Evolutionary conservation across 2,797 vertebrate genomes (phyloP).

Genomic region (Xiphorhynchus erythropygius): DNA sequence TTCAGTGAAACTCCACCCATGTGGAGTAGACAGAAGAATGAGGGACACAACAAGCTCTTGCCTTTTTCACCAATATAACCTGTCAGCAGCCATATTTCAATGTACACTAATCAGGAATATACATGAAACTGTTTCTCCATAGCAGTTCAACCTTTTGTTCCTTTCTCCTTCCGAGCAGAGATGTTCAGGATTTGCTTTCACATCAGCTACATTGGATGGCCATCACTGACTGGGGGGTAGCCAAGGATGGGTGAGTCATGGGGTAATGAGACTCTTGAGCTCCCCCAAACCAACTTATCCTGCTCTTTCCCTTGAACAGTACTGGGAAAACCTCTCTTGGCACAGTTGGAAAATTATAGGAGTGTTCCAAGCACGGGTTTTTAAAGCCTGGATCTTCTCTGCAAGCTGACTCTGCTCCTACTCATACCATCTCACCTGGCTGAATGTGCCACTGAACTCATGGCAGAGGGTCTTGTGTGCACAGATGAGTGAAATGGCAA

Average conservation of each 20-base stretch:
- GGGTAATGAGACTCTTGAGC: neutral
- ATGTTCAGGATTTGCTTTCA: neutral
- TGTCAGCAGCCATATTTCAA: neutral
- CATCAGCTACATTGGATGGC: neutral
- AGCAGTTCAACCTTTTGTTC: neutral
- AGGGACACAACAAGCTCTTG: neutral
- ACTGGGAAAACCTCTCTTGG: neutral
- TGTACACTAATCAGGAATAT: neutral
- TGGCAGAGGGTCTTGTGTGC: neutral
- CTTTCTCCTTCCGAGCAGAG: neutral
- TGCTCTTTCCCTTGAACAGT: neutral
- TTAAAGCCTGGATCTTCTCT: neutral
- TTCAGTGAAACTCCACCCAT: conserved; percentile 6
- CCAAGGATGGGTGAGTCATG: neutral
- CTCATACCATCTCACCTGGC: neutral
- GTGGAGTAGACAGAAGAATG: neutral
- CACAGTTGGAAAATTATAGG: neutral
- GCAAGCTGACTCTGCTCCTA: neutral
- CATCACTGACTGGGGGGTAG: neutral
- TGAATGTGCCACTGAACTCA: neutral
- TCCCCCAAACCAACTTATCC: neutral
- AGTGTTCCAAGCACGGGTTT: neutral
- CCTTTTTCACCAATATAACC: neutral
- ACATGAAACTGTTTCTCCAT: neutral
- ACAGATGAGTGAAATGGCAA: neutral